These are phyloP conservation scores for Zoanthus solanderi DNA, from an alignment of 92 coral and sea anemone genomes.

Conservation along the genomic window DNA sequence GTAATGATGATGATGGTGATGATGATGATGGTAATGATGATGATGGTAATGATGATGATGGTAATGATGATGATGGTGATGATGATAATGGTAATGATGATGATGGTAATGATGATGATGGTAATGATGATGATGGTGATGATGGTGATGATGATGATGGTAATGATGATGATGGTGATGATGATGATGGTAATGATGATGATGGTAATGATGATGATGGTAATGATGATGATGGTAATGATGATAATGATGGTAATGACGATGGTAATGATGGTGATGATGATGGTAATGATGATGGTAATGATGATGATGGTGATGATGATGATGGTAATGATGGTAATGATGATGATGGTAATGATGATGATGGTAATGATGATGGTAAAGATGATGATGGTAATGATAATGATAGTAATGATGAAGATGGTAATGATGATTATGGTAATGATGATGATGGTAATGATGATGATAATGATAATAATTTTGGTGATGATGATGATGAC, in stretches of 20 bases:
- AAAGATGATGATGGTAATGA: not conserved
- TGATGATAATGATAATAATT: too few relatives aligned
- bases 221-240: not conserved
- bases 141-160: too few relatives aligned
- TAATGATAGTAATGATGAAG: too few relatives aligned
- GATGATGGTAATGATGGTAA: not conserved
- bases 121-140: conserved; percentile 40
- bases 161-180: not conserved
- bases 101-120: conserved; percentile 73
- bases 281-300: not conserved
- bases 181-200: not conserved
- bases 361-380: not conserved
- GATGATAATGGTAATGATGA: not conserved
- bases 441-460: too few relatives aligned
- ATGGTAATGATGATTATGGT: too few relatives aligned
- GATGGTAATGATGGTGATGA: not conserved
- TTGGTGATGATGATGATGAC: not conserved
- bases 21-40: not conserved
- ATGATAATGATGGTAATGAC: not conserved
- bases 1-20: not conserved
- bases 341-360: too few relatives aligned
- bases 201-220: not conserved
- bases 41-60: not conserved
- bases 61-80: not conserved
- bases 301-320: not conserved